Conservation (phyloP, 2,888 invertebrate genomes). For the Cryptus viduatorius region DNA sequence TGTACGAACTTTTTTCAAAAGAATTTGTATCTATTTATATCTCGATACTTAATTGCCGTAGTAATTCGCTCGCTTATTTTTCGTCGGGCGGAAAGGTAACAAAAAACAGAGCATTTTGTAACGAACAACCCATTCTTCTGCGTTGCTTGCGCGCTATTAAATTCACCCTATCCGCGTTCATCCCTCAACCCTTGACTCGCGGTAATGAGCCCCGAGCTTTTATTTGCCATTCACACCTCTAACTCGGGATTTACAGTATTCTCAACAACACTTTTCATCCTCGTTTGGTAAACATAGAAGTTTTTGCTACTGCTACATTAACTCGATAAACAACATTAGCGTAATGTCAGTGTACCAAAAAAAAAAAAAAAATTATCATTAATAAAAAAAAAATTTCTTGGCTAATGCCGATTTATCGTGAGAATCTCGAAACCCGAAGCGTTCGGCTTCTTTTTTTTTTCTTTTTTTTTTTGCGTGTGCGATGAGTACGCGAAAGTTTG, state of each 20-base stretch:
- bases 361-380: neutral
- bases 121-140: conserved; percentile 39
- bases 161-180: conserved; percentile 8
- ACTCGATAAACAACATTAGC: too few relatives aligned
- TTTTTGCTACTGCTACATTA: neutral
- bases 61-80: conserved; percentile 4
- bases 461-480: conserved; percentile 13
- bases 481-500: conserved; percentile 31
- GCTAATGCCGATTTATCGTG: neutral
- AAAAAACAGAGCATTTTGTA: neutral
- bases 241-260: neutral
- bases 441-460: neutral
- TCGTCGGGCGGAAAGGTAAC: neutral
- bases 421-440: neutral
- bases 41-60: too few relatives aligned
- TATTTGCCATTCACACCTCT: conserved; percentile 23
- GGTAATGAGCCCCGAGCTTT: conserved; percentile 42
- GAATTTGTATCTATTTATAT: too few relatives aligned
- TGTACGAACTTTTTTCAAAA: too few relatives aligned
- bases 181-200: conserved; percentile 24
- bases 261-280: neutral
- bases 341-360: neutral
- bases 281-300: neutral
- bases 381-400: neutral
- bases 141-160: conserved; percentile 40